Base-by-base conservation (phyloP, 2,113 vertebrate genomes). In the Zosterops pallidus region DNA sequence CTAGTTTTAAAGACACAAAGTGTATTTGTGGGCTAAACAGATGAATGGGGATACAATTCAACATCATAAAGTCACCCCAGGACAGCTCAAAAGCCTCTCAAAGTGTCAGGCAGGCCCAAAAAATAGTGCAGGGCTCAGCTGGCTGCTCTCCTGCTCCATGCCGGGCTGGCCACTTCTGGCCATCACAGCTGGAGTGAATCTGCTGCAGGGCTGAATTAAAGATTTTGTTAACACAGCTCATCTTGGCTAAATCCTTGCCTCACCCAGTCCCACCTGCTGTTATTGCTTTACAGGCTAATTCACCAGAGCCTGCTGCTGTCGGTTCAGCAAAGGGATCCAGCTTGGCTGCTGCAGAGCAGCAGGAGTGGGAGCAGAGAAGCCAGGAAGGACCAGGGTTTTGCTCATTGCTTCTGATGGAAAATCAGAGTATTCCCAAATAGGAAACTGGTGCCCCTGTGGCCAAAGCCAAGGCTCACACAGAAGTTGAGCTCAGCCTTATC, bases 91-190 rank as follows among this genome's bases (percentile, higher is more conserved):
- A 89, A 46, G 9, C 39, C 39, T 67, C 76, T 57, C 33, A 28
- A 49, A 39, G 44, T 76, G 24, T 22, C 20, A 37, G 49, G 9
- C 4, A 6, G 10, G 5, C 37, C 86, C 35, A 46, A 39, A 42
- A 59, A 16, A 0, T n/a, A 41, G 12, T 0, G 3, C 3, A 0
- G 1, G 37, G 53, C 57, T 71, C 37, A 44, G 35, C 14, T 0
- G 0, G 33, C 20, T 1, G 0, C 8, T 23, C 17, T 79, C 39
- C 37, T 1, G 0, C n/a, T 72, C 64, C 1, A 1, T 13, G 44
- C 25, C 0, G 0, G 13, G 57, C 47, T n/a, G 47, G 62, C 20
- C 2, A 2, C 62, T 12, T 50, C 44, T 0, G 0, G 22, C 1
- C 0, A 28, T 21, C 0, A 0, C 35, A 65, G 41, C 47, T 44